These are phyloP conservation scores for Drosophila rellima DNA, from an alignment of 2,888 invertebrate genomes.

Conservation along the genomic window DNA sequence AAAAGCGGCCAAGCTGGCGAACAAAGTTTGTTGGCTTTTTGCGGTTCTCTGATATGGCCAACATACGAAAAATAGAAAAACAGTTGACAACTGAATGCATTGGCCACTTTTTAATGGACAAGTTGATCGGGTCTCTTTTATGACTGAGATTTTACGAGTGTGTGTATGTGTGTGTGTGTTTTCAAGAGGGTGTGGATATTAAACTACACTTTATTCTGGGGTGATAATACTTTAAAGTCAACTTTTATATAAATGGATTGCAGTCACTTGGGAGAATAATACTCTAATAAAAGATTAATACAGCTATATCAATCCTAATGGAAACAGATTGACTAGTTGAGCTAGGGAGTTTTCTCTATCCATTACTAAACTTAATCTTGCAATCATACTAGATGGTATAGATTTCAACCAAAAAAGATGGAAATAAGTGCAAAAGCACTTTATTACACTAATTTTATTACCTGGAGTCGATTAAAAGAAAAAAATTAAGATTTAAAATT, in stretches of 20 bases:
- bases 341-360: no score
- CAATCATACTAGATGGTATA: no score
- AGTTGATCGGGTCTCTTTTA: slow-evolving; percentile 26
- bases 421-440: no score
- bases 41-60: slow-evolving; percentile 70
- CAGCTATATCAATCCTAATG: no score
- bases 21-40: slow-evolving; percentile 74
- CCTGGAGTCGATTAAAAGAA: no score
- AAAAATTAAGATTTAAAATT: no score
- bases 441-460: no score
- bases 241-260: neutral
- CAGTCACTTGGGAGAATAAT: neutral
- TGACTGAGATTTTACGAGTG: slow-evolving; percentile 1
- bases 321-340: no score
- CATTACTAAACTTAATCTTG: no score
- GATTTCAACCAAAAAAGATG: no score
- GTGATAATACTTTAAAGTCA: neutral
- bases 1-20: slow-evolving; percentile 30
- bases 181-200: neutral
- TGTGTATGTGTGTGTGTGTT: neutral
- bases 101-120: slow-evolving; percentile 65
- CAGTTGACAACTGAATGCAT: slow-evolving; percentile 67
- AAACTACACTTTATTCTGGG: neutral
- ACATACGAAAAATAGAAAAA: slow-evolving; percentile 40
- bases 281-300: neutral